phyloP scores from a whole-genome alignment of 2,797 vertebrate species.

The Alfaro cultratus region DNA sequence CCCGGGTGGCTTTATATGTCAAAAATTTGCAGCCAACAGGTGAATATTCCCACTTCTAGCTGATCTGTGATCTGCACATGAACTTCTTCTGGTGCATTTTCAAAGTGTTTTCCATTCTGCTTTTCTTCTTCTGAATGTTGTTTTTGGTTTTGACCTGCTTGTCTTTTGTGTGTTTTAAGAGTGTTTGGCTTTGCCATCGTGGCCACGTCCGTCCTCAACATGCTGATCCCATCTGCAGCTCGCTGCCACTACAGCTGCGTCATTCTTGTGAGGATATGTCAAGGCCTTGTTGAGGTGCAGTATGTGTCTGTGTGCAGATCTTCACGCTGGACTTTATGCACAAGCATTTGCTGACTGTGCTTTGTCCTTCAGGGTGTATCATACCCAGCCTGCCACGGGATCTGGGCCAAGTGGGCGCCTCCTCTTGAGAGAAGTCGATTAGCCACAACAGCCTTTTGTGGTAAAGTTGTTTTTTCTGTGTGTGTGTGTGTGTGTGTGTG shows the following conservation, averaged over 20 bases:
- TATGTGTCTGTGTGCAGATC: conserved; percentile 4
- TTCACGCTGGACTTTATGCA: not conserved
- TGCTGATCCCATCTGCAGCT: conserved; percentile 92
- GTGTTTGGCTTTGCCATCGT: conserved; percentile 95
- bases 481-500: not conserved
- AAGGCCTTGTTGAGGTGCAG: conserved; percentile 91
- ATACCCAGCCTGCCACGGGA: conserved; percentile 96
- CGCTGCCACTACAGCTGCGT: conserved; percentile 91
- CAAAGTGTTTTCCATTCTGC: not conserved
- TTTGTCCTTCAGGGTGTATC: conserved; percentile 88
- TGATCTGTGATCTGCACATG: not conserved
- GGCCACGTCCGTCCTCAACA: conserved; percentile 91
- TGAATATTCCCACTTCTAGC: conserved; percentile 50
- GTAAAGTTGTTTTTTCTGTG: conserved; percentile 70
- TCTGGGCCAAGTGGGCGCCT: conserved; percentile 98
- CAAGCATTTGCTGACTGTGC: conserved; percentile 19
- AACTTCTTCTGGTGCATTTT: not conserved
- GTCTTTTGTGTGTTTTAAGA: conserved; percentile 68
- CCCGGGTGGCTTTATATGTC: conserved; percentile 93
- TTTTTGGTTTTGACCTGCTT: conserved; percentile 15
- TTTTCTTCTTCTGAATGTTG: not conserved
- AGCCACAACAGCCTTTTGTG: conserved; percentile 97
- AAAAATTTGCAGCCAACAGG: conserved; percentile 88
- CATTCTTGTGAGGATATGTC: conserved; percentile 91
- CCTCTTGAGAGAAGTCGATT: conserved; percentile 94